Base-by-base conservation (phyloP, 2,797 vertebrate genomes). In the Natrix natrix region DNA sequence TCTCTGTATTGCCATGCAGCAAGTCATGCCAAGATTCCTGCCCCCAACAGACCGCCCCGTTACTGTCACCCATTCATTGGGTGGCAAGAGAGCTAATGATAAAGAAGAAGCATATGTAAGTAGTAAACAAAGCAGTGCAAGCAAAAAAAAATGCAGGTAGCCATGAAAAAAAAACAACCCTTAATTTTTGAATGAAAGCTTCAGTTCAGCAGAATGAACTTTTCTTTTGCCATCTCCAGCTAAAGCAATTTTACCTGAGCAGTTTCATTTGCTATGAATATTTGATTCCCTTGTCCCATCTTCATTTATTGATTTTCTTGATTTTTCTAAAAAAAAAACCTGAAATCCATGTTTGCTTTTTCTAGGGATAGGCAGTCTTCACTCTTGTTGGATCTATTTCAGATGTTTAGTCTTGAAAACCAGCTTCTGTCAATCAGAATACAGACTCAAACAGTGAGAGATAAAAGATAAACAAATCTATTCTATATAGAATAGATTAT, bases 51-150 rank as follows among this genome's bases (percentile, higher is more conserved):
- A 55, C 88, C 37, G 16, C 55, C 93, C 92, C 94, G 32, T 93
- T 88, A 13, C 83, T 94, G 93, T 93, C 94, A 95, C 95, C 92
- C 94, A 93, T 95, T 96, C 94, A 93, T 93, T 92, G 94, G 96
- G 95, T 94, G 94, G 95, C 96, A 94, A 92, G 94, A 96, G 94
- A 95, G 94, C 96, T 96, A 96, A 96, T 95, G 95, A 96, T 96
- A 97, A 95, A 94, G 93, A 92, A 95, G 94, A 61, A 94, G 91
- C 93, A 22, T 90, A 94, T 96, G 97, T 96, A 95, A 95, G 92
- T 93, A 96, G 94, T 93, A 95, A 96, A 95, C 96, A 95, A 96
- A 96, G 95, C 91, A 91, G 92, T 93, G 95, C 69, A 8, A 95
- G 92, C 3, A 95, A 92, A 92, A 96, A 96, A 91, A 95, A 83